A percentile compares a stretch with the other conserved stretches of the same genome.
These are phyloP conservation scores for Eulemur albifrons DNA, from an alignment of 2,797 vertebrate species.

Conservation along the genomic window DNA sequence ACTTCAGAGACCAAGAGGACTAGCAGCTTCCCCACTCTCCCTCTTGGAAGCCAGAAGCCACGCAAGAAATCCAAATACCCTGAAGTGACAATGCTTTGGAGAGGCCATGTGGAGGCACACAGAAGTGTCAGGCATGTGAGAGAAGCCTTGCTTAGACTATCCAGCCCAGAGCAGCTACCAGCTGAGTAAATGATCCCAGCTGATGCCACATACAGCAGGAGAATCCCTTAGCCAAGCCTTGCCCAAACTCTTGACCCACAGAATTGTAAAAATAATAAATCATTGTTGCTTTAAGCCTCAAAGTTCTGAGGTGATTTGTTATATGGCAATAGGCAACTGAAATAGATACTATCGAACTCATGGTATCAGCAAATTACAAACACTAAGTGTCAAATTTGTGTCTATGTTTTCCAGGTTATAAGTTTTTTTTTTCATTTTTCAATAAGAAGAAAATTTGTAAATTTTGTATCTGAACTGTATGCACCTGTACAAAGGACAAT, in stretches of 20 bases:
- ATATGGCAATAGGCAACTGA: not conserved
- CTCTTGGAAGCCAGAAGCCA: not conserved
- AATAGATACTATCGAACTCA: slow-evolving; percentile 18
- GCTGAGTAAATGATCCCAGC: not conserved
- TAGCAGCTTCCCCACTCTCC: not conserved
- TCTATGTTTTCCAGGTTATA: slow-evolving; percentile 12
- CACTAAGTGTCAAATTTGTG: not conserved
- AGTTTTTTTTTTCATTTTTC: not conserved
- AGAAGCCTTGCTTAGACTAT: not conserved
- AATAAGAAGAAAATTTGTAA: slow-evolving; percentile 30
- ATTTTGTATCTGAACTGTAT: slow-evolving; percentile 9
- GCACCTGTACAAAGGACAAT: slow-evolving; percentile 32
- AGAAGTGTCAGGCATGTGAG: not conserved
- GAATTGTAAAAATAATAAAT: not conserved
- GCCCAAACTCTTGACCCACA: not conserved
- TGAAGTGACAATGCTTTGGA: not conserved
- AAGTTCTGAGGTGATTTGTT: not conserved
- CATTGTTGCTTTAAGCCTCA: not conserved
- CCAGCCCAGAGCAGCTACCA: not conserved
- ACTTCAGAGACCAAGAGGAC: not conserved
- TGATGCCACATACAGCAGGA: not conserved
- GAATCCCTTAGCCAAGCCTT: not conserved
- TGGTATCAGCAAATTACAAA: slow-evolving; percentile 24
- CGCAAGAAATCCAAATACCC: not conserved
- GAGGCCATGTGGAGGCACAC: not conserved